A percentile compares a stretch with the other conserved stretches of the same genome.
phyloP scores from a whole-genome alignment of 2,888 invertebrate species.

The Nudaria mundana region DNA sequence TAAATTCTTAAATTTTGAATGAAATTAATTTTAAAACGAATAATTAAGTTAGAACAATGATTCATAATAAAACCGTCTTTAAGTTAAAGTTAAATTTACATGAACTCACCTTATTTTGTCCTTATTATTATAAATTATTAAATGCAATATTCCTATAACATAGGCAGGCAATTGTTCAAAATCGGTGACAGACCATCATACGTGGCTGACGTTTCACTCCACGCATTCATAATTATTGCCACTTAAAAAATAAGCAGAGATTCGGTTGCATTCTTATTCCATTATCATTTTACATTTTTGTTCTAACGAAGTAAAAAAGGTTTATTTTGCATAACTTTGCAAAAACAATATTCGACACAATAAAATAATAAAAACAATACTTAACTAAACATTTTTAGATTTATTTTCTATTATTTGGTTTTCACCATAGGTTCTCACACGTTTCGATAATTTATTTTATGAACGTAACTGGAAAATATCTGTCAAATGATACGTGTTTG shows the following conservation, averaged over 20 bases:
- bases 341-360: too few relatives aligned
- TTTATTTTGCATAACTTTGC: too few relatives aligned
- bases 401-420: too few relatives aligned
- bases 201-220: slow-evolving; percentile 81
- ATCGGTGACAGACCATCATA: slow-evolving; percentile 57
- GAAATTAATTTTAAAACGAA: slow-evolving; percentile 16
- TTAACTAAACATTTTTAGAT: too few relatives aligned
- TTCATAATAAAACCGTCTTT: background rate
- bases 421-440: too few relatives aligned
- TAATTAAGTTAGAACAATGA: background rate
- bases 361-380: too few relatives aligned
- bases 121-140: slow-evolving; percentile 33
- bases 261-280: slow-evolving; percentile 7
- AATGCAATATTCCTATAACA: slow-evolving; percentile 21
- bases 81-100: slow-evolving; percentile 7
- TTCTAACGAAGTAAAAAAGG: too few relatives aligned
- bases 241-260: slow-evolving; percentile 19
- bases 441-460: too few relatives aligned
- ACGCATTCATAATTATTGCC: slow-evolving; percentile 69
- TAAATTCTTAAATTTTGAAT: slow-evolving; percentile 33
- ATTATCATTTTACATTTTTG: too few relatives aligned
- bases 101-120: slow-evolving; percentile 38
- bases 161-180: slow-evolving; percentile 29
- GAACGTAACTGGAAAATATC: too few relatives aligned
- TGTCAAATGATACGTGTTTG: slow-evolving; percentile 52